These are phyloP conservation scores for Eublepharis macularius DNA, from an alignment of 2,113 vertebrate genomes.

Conservation along the genomic window DNA sequence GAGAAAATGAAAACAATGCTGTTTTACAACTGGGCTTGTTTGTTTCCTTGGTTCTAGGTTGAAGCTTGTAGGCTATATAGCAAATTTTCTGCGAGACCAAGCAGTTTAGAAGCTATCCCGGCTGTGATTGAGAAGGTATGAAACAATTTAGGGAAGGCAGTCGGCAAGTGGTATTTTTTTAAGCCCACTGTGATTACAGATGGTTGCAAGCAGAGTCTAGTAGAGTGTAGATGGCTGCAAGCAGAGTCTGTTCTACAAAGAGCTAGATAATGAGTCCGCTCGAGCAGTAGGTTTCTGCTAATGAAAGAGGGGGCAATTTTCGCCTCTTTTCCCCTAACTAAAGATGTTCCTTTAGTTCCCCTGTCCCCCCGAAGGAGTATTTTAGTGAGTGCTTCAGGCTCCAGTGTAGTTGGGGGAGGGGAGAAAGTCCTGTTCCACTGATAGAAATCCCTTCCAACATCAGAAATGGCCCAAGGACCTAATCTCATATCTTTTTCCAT, in stretches of 20 bases:
- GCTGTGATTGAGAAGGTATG: slow-evolving; percentile 92
- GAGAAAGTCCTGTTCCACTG: too few species aligned
- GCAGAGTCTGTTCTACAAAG: background rate
- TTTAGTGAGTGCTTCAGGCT: too few species aligned
- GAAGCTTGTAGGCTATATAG: slow-evolving; percentile 93
- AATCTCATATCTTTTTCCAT: background rate
- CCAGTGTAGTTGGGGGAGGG: too few species aligned
- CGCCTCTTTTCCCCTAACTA: too few species aligned
- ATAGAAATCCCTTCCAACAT: background rate
- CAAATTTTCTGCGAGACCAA: slow-evolving; percentile 90
- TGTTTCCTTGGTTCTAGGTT: slow-evolving; percentile 75
- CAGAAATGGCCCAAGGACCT: too few species aligned
- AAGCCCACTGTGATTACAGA: background rate
- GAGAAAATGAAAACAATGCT: background rate
- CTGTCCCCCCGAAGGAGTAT: too few species aligned
- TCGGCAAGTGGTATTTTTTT: slow-evolving; percentile 5
- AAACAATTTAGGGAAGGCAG: slow-evolving; percentile 5
- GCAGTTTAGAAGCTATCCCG: slow-evolving; percentile 86
- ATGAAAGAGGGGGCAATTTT: too few species aligned
- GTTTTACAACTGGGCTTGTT: background rate
- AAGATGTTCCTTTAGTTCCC: too few species aligned
- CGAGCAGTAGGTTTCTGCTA: too few species aligned
- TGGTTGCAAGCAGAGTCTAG: background rate
- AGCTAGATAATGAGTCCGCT: background rate
- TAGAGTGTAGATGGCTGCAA: background rate